Evolutionary conservation across 37 sponge, comb jelly and placozoan species (phyloP).

Genomic region (Mnemiopsis leidyi): DNA sequence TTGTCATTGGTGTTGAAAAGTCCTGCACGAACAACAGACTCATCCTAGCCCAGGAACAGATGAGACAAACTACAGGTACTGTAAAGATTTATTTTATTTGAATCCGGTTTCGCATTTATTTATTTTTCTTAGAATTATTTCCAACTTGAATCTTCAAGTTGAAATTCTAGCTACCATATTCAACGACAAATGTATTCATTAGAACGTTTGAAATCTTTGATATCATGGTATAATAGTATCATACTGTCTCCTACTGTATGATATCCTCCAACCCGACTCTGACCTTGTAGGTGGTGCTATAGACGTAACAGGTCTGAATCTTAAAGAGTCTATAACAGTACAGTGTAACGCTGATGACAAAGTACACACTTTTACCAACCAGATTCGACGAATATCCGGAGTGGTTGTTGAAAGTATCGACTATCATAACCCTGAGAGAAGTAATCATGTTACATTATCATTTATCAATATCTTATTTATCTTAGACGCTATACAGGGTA

Average conservation of each 20-base stretch:
- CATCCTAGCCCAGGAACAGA: background rate
- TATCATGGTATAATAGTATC: too few relatives aligned
- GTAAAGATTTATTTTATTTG: too few relatives aligned
- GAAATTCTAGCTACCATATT: too few relatives aligned
- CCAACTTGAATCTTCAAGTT: too few relatives aligned
- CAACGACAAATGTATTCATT: too few relatives aligned
- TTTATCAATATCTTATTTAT: too few relatives aligned
- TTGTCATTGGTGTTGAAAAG: background rate
- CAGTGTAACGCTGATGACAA: background rate
- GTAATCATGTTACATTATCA: background rate
- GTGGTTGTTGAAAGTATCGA: background rate
- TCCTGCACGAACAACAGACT: constrained; percentile 13
- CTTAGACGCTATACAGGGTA: too few relatives aligned
- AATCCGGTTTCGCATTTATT: background rate
- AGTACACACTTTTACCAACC: background rate
- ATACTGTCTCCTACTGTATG: too few relatives aligned
- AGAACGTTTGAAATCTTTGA: too few relatives aligned
- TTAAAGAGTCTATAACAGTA: constrained; percentile 3
- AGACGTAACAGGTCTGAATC: background rate
- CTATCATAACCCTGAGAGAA: background rate
- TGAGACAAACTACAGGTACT: constrained; percentile 36
- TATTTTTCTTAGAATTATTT: too few relatives aligned
- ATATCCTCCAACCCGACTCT: too few relatives aligned
- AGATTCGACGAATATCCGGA: background rate
- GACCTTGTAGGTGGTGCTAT: constrained; percentile 1